Conservation (phyloP, 2,113 vertebrate genomes). For the Eonycteris spelaea region DNA sequence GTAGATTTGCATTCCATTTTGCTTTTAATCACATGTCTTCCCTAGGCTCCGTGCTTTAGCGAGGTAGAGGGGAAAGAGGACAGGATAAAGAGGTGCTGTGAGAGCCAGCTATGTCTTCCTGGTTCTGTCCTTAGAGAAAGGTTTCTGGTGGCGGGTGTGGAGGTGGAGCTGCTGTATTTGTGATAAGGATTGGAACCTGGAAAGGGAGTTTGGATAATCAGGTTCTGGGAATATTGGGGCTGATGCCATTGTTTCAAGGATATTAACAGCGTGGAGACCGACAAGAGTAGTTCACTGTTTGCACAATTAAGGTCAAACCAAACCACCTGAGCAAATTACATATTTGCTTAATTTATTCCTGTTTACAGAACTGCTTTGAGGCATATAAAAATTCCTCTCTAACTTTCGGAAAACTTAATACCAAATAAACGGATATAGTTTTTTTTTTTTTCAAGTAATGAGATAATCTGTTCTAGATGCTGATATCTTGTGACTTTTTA, state of each 20-base stretch:
- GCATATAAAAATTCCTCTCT: background rate
- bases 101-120: background rate
- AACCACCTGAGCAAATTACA: background rate
- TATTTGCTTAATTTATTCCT: conserved; percentile 18
- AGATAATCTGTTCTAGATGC: background rate
- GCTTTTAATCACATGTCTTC: background rate
- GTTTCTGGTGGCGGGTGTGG: background rate
- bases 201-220: background rate
- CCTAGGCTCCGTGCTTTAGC: background rate
- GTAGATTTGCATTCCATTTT: background rate
- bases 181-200: background rate
- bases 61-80: background rate
- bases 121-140: background rate
- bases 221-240: background rate
- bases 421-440: background rate
- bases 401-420: background rate
- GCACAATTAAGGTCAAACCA: background rate
- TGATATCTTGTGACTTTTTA: background rate
- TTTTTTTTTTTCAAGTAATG: conserved; percentile 12
- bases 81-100: background rate
- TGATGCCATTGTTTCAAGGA: background rate
- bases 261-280: background rate
- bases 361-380: background rate
- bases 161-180: background rate
- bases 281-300: background rate